A percentile compares a stretch with the other conserved stretches of the same genome.
Evolutionary conservation across 2,888 invertebrate species (phyloP).

Genomic region (Lacanobia wlatinum): DNA sequence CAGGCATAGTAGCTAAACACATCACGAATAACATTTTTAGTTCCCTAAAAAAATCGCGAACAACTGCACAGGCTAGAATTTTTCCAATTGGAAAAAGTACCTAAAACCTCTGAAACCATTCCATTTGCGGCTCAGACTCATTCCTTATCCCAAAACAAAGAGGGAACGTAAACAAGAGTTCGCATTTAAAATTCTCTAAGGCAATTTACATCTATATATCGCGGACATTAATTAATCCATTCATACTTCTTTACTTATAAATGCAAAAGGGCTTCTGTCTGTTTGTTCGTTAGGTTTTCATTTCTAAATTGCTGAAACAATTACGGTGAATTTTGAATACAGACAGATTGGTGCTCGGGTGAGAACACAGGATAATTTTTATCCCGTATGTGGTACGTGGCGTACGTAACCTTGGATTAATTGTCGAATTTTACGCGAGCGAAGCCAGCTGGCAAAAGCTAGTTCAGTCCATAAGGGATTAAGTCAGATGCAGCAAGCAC

Average conservation of each 20-base stretch:
- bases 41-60: constrained; percentile 1
- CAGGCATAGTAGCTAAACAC: neutral
- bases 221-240: constrained; percentile 69
- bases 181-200: constrained; percentile 65
- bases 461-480: constrained; percentile 74
- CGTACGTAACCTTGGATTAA: neutral
- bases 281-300: neutral
- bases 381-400: too few species aligned
- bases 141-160: constrained; percentile 51
- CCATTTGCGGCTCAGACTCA: constrained; percentile 45
- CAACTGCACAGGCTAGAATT: constrained; percentile 6
- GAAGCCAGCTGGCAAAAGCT: neutral
- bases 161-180: constrained; percentile 60
- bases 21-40: neutral
- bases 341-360: neutral
- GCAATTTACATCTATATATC: constrained; percentile 67
- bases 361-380: too few species aligned
- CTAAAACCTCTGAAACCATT: constrained; percentile 38
- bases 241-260: neutral
- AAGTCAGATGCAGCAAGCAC: constrained; percentile 79
- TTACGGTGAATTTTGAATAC: neutral
- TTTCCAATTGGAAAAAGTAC: constrained; percentile 43
- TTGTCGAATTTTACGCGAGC: neutral
- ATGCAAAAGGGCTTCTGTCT: neutral
- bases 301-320: neutral